Evolutionary conservation across 2,888 invertebrate species (phyloP).

Genomic region (Melikaiella ostensackeni): DNA sequence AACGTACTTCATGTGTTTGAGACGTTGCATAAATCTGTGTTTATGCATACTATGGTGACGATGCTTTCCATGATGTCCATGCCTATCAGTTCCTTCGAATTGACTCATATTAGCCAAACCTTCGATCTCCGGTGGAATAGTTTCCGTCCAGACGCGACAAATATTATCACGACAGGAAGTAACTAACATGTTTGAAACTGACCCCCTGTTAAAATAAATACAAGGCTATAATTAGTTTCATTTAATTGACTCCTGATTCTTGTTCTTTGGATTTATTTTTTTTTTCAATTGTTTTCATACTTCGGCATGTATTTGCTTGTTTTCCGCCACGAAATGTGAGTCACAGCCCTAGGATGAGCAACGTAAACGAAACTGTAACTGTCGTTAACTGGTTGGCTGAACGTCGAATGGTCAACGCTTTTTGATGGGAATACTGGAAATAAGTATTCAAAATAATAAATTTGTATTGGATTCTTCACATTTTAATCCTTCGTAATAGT

Average conservation of each 20-base stretch:
- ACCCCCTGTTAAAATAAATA: conserved; percentile 83
- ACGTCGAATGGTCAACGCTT: conserved; percentile 81
- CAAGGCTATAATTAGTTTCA: conserved; percentile 15
- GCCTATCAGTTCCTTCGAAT: conserved; percentile 81
- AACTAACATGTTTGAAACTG: conserved; percentile 98
- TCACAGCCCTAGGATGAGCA: conserved; percentile 97
- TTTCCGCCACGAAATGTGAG: conserved; percentile 98
- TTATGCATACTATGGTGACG: conserved; percentile 94
- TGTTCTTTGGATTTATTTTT: conserved; percentile 13
- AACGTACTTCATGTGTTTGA: conserved; percentile 96
- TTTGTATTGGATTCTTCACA: background rate
- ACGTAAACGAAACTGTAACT: conserved; percentile 97
- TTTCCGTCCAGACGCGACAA: conserved; percentile 99
- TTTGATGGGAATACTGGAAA: conserved; percentile 87
- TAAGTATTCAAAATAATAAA: conserved; percentile 60
- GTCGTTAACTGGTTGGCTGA: conserved; percentile 79
- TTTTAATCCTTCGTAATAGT: background rate
- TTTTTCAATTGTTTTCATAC: conserved; percentile 78
- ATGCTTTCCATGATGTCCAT: conserved; percentile 85
- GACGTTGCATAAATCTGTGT: conserved; percentile 95
- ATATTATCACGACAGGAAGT: conserved; percentile 99
- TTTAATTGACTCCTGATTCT: background rate
- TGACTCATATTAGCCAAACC: conserved; percentile 87
- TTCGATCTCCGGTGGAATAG: conserved; percentile 94
- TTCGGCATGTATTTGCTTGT: conserved; percentile 99